These are phyloP conservation scores for Hassar affinis DNA, from an alignment of 2,113 vertebrate species.

Conservation along the genomic window DNA sequence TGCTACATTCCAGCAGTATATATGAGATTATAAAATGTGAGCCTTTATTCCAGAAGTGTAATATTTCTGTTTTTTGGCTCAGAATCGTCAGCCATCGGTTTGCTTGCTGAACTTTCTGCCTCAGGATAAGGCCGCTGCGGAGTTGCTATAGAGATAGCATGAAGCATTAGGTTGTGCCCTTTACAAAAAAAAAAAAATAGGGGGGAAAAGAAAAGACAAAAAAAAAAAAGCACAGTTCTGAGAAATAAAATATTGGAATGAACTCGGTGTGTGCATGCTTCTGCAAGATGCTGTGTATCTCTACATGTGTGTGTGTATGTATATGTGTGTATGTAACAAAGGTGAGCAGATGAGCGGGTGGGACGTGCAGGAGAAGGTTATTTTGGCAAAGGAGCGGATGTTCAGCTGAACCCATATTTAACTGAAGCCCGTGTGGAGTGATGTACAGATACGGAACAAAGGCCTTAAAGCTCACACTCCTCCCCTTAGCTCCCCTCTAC, in stretches of 20 bases:
- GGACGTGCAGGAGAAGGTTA: constrained; percentile 59
- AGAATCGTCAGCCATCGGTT: background rate
- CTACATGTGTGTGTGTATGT: background rate
- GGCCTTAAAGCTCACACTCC: constrained; percentile 58
- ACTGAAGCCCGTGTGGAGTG: constrained; percentile 78
- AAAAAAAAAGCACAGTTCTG: constrained; percentile 46
- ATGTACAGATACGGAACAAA: constrained; percentile 75
- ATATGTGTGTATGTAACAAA: constrained; percentile 41
- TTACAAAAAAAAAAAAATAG: constrained; percentile 59
- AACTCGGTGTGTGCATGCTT: constrained; percentile 4
- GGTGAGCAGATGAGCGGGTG: constrained; percentile 35
- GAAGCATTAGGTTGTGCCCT: constrained; percentile 29
- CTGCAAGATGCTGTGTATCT: constrained; percentile 21
- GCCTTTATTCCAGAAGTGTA: background rate
- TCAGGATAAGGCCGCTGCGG: constrained; percentile 21
- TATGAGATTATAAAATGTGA: background rate
- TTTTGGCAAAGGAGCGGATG: constrained; percentile 74
- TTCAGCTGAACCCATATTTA: constrained; percentile 77
- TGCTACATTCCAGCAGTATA: background rate
- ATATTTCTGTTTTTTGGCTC: background rate
- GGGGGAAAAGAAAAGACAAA: constrained; percentile 50
- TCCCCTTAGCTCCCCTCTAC: constrained; percentile 35
- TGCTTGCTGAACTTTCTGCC: constrained; percentile 5
- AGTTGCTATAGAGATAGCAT: constrained; percentile 37
- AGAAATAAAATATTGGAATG: constrained; percentile 35